phyloP scores from a whole-genome alignment of 2,113 vertebrate genomes.

The Varanus salvator region DNA sequence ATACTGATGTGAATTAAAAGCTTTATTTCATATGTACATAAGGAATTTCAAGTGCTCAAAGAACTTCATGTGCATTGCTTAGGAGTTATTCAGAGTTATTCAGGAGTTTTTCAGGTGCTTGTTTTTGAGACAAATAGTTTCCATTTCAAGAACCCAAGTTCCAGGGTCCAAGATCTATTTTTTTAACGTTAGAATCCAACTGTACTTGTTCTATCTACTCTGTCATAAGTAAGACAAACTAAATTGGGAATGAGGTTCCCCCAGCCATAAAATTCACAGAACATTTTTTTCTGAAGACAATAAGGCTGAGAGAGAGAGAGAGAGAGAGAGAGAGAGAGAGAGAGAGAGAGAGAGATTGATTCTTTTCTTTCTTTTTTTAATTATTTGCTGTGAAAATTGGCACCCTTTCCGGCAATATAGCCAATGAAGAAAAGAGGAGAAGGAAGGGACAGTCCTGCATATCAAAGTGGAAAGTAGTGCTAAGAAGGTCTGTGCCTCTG shows the following conservation, averaged over 20 bases:
- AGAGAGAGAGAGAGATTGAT: constrained; percentile 42
- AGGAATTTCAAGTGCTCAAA: background rate
- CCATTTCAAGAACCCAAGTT: constrained; percentile 35
- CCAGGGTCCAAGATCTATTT: constrained; percentile 30
- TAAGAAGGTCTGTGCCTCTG: constrained; percentile 81
- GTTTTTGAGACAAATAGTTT: background rate
- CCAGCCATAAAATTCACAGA: constrained; percentile 70
- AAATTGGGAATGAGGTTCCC: constrained; percentile 61
- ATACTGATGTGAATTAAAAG: background rate
- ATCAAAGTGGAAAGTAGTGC: constrained; percentile 88
- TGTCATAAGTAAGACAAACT: constrained; percentile 71
- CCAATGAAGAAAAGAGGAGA: constrained; percentile 79
- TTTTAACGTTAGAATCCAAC: constrained; percentile 69
- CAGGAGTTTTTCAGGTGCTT: background rate
- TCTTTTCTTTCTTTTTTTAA: constrained; percentile 58
- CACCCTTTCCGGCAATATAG: constrained; percentile 90
- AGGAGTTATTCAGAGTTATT: background rate
- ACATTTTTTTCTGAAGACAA: constrained; percentile 77
- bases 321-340: constrained; percentile 43
- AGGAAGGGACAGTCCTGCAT: constrained; percentile 87
- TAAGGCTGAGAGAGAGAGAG: constrained; percentile 73
- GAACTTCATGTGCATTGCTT: background rate
- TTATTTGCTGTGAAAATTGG: constrained; percentile 88
- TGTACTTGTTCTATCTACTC: constrained; percentile 62
- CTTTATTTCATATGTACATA: background rate